phyloP scores from a whole-genome alignment of 2,888 invertebrate genomes.

The Phyto melanocephala region DNA sequence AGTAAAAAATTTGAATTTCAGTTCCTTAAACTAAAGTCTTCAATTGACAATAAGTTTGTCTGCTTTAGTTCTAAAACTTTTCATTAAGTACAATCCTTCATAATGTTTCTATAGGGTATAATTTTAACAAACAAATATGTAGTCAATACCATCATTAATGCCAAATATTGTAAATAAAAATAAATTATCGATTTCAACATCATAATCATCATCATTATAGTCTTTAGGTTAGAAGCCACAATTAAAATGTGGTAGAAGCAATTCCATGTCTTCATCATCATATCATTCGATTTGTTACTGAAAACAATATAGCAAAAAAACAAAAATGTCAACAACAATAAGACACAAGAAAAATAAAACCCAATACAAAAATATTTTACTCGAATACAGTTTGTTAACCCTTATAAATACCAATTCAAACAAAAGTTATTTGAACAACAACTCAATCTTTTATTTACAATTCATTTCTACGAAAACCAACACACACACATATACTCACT shows the following conservation, averaged over 20 bases:
- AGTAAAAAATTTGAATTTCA: no score
- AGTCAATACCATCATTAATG: not conserved
- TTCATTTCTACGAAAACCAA: conserved; percentile 42
- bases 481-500: not conserved
- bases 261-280: not conserved
- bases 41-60: no score
- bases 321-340: conserved; percentile 24
- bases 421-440: conserved; percentile 57
- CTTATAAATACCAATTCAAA: conserved; percentile 58
- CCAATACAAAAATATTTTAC: conserved; percentile 23
- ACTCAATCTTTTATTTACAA: conserved; percentile 59
- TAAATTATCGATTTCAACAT: conserved; percentile 25
- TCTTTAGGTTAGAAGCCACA: not conserved
- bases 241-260: not conserved
- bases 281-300: conserved; percentile 36
- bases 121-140: not conserved
- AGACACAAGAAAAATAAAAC: not conserved
- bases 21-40: no score
- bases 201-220: not conserved
- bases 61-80: no score
- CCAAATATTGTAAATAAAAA: not conserved
- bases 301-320: not conserved
- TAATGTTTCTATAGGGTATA: not conserved
- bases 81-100: not conserved
- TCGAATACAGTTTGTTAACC: conserved; percentile 57